Percentiles rank a stretch among this genome's conserved stretches.
Conservation (phyloP, 1,140 invertebrate genomes). For the Heliconius eleuchia region DNA sequence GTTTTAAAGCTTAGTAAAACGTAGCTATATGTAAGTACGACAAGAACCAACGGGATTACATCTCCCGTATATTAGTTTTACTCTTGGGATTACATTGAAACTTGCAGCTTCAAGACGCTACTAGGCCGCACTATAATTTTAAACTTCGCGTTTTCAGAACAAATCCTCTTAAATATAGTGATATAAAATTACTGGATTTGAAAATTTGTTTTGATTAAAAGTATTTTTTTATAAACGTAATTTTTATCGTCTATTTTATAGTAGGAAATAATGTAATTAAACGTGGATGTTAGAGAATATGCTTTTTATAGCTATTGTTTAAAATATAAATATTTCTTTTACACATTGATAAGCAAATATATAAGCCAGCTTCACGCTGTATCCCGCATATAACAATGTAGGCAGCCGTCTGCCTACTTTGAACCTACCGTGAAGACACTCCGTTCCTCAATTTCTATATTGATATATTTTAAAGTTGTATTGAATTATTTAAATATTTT, state of each 20-base stretch:
- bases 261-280: too few species aligned
- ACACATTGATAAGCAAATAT: too few species aligned
- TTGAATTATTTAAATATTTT: too few species aligned
- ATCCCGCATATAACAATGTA: too few species aligned
- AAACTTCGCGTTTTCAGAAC: conserved; percentile 1
- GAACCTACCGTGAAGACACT: too few species aligned
- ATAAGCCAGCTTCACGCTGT: too few species aligned
- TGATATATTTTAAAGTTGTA: too few species aligned
- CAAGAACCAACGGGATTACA: conserved; percentile 7
- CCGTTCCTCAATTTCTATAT: too few species aligned
- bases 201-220: not conserved
- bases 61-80: not conserved
- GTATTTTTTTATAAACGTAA: not conserved
- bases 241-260: not conserved
- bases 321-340: too few species aligned
- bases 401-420: too few species aligned
- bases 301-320: too few species aligned
- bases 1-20: not conserved
- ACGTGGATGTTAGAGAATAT: too few species aligned
- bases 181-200: not conserved
- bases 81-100: not conserved
- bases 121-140: conserved; percentile 10
- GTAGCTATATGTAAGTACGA: not conserved
- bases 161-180: not conserved
- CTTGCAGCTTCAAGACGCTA: not conserved